Conservation (phyloP, 2,113 vertebrate genomes). For the Melanostigma gelatinosum region DNA sequence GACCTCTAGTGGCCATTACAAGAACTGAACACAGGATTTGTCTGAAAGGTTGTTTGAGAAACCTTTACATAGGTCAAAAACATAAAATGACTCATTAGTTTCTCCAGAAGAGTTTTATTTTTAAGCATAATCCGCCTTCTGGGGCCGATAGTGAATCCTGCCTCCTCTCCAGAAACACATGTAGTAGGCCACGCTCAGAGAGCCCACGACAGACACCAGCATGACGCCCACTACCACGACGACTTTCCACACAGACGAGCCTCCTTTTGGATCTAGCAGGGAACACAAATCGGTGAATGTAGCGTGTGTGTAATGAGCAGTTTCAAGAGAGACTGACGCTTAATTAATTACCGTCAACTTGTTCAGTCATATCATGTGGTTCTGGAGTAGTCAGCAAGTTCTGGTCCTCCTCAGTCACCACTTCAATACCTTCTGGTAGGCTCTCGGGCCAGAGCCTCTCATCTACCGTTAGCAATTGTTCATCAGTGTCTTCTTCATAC, state of each 20-base stretch:
- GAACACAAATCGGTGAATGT: background rate
- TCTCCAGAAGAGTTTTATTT: background rate
- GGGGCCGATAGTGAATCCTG: slow-evolving; percentile 71
- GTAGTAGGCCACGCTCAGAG: slow-evolving; percentile 74
- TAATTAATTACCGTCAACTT: slow-evolving; percentile 26
- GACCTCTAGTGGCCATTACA: slow-evolving; percentile 62
- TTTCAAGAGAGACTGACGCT: background rate
- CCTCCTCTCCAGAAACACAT: slow-evolving; percentile 82
- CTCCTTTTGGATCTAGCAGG: background rate
- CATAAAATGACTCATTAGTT: background rate
- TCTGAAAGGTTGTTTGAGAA: background rate
- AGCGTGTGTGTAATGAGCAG: background rate
- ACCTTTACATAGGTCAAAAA: background rate
- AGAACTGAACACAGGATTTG: background rate
- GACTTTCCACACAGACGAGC: slow-evolving; percentile 50
- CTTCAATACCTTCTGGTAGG: background rate
- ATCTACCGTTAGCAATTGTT: background rate
- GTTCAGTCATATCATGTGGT: slow-evolving; percentile 1
- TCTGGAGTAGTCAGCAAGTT: background rate
- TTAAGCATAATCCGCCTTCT: slow-evolving; percentile 50
- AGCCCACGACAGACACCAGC: slow-evolving; percentile 56
- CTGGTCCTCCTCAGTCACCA: background rate
- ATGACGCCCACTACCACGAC: slow-evolving; percentile 50
- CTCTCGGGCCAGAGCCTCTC: background rate
- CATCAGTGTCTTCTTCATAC: background rate